These are phyloP conservation scores for Andrena chrysosceles DNA, from an alignment of 2,888 invertebrate species.

Conservation along the genomic window DNA sequence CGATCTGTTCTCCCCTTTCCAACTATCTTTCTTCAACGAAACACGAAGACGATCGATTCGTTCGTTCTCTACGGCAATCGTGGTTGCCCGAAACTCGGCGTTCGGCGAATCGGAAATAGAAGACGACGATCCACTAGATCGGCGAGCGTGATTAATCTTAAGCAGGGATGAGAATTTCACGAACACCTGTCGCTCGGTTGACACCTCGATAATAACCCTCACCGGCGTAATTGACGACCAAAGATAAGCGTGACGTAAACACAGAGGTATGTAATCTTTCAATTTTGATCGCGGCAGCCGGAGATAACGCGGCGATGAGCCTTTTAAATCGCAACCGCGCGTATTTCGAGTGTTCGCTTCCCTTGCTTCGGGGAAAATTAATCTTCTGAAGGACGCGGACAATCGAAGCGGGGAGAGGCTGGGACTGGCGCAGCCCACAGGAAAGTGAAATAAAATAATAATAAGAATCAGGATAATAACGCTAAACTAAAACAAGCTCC, in stretches of 20 bases:
- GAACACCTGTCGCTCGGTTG: constrained; percentile 42
- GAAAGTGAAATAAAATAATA: constrained; percentile 11
- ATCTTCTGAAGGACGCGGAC: background rate
- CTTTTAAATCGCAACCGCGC: no score
- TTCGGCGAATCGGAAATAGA: no score
- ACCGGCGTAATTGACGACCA: background rate
- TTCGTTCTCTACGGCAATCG: background rate
- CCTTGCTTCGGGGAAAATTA: no score
- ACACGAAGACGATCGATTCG: constrained; percentile 23
- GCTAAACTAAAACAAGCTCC: constrained; percentile 63
- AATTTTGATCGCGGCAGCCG: no score
- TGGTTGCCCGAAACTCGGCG: no score
- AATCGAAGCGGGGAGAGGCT: background rate
- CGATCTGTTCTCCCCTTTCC: constrained; percentile 58
- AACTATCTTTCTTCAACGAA: constrained; percentile 44
- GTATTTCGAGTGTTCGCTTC: no score
- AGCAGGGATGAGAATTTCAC: constrained; percentile 57
- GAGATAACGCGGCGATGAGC: no score
- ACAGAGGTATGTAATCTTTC: background rate
- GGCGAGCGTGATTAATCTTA: constrained; percentile 29
- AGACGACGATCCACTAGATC: no score
- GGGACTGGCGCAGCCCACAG: background rate
- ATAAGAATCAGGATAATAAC: constrained; percentile 53
- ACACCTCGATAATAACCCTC: constrained; percentile 33
- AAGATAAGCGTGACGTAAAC: background rate